Evolutionary conservation across 2,888 invertebrate genomes (phyloP).

Genomic region (Scaptomyza reducta): DNA sequence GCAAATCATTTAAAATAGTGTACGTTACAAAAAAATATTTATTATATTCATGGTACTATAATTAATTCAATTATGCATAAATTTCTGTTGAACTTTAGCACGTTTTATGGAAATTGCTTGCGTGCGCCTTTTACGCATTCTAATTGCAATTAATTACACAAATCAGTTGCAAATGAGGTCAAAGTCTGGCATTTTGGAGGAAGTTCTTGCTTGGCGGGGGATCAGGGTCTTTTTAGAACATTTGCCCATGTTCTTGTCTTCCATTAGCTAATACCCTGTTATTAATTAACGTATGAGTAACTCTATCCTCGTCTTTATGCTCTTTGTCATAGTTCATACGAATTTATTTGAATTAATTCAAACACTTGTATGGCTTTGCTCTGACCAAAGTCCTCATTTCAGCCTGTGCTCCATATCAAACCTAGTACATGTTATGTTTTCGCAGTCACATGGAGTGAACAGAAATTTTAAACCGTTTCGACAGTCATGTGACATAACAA

Average conservation of each 20-base stretch:
- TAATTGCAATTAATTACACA: constrained; percentile 65
- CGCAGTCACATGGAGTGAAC: no score
- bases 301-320: not conserved
- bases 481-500: constrained; percentile 52
- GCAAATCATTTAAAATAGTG: constrained; percentile 5
- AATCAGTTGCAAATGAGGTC: constrained; percentile 62
- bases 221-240: not conserved
- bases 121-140: constrained; percentile 37
- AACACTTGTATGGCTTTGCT: constrained; percentile 2
- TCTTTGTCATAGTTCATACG: not conserved
- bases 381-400: not conserved
- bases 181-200: constrained; percentile 30
- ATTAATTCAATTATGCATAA: constrained; percentile 34
- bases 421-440: not conserved
- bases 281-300: constrained; percentile 25
- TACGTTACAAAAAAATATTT: not conserved
- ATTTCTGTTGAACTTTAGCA: constrained; percentile 41
- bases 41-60: constrained; percentile 3
- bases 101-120: constrained; percentile 27
- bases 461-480: not conserved
- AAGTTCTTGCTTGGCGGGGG: not conserved
- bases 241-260: constrained; percentile 14
- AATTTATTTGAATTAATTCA: constrained; percentile 25
- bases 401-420: not conserved
- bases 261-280: not conserved